Conservation (phyloP, 2,113 vertebrate species). For the Rhodinocichla rosea region DNA sequence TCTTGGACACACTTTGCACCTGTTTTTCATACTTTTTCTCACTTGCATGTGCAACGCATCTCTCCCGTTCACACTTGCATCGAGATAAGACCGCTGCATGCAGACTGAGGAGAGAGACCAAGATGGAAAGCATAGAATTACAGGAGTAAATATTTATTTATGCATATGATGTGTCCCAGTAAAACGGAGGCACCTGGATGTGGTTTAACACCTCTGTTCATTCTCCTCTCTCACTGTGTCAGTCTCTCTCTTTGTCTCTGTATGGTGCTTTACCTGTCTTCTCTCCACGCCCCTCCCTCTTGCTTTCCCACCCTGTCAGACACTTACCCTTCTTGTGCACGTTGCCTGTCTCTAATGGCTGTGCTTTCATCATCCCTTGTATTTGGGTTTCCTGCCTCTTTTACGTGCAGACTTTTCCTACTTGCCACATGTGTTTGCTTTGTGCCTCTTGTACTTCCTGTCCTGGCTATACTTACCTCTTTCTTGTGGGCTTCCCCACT, state of each 20-base stretch:
- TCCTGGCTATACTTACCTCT: not conserved
- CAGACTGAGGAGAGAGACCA: not conserved
- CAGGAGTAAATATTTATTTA: not conserved
- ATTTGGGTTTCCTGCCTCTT: rapidly evolving
- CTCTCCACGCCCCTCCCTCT: rapidly evolving
- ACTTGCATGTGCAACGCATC: not conserved
- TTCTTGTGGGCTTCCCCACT: not conserved
- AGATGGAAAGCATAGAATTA: not conserved
- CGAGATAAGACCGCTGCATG: not conserved
- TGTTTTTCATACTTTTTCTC: not conserved
- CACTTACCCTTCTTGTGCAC: not conserved
- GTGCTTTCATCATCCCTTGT: not conserved
- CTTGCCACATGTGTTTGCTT: not conserved
- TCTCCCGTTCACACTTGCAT: not conserved
- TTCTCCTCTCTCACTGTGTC: not conserved
- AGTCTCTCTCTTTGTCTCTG: not conserved
- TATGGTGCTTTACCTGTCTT: not conserved
- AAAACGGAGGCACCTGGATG: not conserved
- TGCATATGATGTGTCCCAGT: not conserved
- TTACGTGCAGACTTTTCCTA: not conserved
- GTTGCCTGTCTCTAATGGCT: not conserved
- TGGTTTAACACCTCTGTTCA: not conserved
- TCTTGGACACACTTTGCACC: not conserved
- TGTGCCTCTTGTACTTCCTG: not conserved
- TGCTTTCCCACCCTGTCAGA: not conserved